Evolutionary conservation across 1,140 invertebrate genomes (phyloP).

Genomic region (Penaeus japonicus): DNA sequence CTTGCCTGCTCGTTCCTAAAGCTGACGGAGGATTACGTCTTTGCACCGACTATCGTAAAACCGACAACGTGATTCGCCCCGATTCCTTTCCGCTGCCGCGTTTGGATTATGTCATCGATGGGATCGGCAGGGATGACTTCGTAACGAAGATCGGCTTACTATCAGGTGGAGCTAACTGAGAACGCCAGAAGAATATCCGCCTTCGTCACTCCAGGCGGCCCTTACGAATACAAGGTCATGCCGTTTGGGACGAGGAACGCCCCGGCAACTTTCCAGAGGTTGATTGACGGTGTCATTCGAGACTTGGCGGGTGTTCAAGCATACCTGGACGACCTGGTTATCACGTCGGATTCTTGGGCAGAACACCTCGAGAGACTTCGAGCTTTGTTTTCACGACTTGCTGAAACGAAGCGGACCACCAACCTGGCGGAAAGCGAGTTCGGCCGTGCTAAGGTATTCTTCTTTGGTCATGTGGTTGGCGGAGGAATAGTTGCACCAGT

Average conservation of each 20-base stretch:
- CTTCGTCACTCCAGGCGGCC: not conserved
- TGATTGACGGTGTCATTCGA: not conserved
- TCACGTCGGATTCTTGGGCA: not conserved
- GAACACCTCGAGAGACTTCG: not conserved
- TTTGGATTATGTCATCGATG: not conserved
- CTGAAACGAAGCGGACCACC: not conserved
- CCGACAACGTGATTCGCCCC: not conserved
- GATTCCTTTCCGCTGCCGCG: not conserved
- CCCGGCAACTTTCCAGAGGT: not conserved
- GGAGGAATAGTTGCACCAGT: not conserved
- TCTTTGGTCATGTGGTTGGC: not conserved
- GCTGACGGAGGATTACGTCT: not conserved
- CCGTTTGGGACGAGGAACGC: not conserved
- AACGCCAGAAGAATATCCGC: not conserved
- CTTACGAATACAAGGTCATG: not conserved
- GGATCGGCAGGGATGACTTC: not conserved
- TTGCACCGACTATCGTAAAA: not conserved
- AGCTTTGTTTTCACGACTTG: not conserved
- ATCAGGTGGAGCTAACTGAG: not conserved
- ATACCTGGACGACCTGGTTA: not conserved
- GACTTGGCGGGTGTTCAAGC: not conserved
- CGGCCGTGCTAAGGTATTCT: not conserved
- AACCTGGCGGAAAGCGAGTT: not conserved
- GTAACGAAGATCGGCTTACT: not conserved
- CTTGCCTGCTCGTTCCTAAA: not conserved